Evolutionary conservation across 1,140 invertebrate species (phyloP).

Genomic region (Latrodectus geometricus): DNA sequence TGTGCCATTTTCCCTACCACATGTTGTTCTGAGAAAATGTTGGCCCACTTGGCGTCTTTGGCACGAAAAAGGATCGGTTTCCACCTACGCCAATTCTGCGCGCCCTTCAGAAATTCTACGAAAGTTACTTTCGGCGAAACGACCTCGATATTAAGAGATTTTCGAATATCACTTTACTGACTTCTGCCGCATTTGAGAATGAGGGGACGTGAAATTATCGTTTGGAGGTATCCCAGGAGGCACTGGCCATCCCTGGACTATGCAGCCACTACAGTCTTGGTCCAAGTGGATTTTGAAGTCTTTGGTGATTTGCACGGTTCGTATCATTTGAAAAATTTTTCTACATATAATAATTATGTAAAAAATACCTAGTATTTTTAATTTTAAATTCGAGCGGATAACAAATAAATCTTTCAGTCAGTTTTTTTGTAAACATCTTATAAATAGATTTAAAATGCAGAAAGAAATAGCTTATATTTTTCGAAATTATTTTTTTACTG

Average conservation of each 20-base stretch:
- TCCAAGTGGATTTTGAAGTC: conserved; percentile 89
- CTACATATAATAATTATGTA: too few species aligned
- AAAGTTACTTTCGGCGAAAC: too few species aligned
- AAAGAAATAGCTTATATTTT: too few species aligned
- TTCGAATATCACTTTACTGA: not conserved
- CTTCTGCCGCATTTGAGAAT: not conserved
- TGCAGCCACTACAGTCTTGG: conserved; percentile 67
- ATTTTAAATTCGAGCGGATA: too few species aligned
- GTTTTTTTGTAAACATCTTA: too few species aligned
- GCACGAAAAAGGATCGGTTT: not conserved
- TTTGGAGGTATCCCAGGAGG: conserved; percentile 32
- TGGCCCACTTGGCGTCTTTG: not conserved
- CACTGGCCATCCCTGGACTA: not conserved
- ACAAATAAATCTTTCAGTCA: too few species aligned
- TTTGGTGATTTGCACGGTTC: conserved; percentile 89
- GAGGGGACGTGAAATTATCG: conserved; percentile 51
- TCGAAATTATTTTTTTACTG: too few species aligned
- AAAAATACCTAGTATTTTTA: too few species aligned
- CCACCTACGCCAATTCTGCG: not conserved
- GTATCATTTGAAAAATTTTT: conserved; percentile 52
- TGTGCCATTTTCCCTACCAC: too few species aligned
- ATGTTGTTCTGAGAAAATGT: not conserved
- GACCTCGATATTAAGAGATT: not conserved
- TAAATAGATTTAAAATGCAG: too few species aligned
- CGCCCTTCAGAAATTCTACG: not conserved